These are phyloP conservation scores for Nemurella pictetii DNA, from an alignment of 2,888 invertebrate species.

Conservation along the genomic window DNA sequence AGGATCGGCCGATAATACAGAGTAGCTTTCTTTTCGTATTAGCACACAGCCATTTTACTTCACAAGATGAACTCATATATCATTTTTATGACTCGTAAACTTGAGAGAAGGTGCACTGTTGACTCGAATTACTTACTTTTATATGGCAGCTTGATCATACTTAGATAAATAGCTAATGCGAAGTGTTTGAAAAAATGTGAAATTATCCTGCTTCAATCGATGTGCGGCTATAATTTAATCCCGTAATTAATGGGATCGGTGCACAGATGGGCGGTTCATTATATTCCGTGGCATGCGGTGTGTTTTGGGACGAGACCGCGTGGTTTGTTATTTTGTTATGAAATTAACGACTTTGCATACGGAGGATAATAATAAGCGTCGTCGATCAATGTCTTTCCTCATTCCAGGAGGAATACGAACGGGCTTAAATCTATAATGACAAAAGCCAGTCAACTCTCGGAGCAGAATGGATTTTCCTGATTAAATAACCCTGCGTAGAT, in stretches of 20 bases:
- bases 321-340: slow-evolving; percentile 25
- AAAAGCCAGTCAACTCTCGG: background rate
- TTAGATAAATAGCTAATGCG: background rate
- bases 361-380: background rate
- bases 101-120: background rate
- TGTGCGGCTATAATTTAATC: background rate
- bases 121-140: background rate
- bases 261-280: slow-evolving; percentile 19
- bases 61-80: background rate
- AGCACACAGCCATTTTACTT: background rate
- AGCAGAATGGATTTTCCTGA: background rate
- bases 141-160: background rate
- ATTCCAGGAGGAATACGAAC: background rate
- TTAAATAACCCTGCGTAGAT: background rate
- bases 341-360: slow-evolving; percentile 18
- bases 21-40: background rate
- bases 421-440: background rate
- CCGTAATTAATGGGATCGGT: background rate
- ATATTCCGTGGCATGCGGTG: background rate
- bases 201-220: background rate
- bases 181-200: background rate
- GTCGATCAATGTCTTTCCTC: slow-evolving; percentile 2
- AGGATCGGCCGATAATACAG: background rate
- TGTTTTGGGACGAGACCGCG: background rate
- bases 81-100: background rate